Conservation (phyloP, 2,113 vertebrate species). For the Sceloporus undulatus region DNA sequence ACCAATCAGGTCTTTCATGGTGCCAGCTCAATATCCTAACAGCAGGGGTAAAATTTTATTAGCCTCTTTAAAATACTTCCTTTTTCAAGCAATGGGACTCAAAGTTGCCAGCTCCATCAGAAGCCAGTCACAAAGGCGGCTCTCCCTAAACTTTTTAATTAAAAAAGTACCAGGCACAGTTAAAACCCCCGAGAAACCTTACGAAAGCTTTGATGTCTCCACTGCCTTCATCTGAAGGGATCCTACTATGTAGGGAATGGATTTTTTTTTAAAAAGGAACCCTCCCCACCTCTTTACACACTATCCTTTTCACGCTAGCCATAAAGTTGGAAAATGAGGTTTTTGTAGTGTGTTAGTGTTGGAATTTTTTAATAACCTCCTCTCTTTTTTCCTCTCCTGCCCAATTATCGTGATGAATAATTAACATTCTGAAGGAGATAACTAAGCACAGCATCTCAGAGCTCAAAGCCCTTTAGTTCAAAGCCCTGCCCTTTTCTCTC, state of each 20-base stretch:
- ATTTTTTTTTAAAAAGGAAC: conserved; percentile 60
- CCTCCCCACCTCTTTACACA: conserved; percentile 54
- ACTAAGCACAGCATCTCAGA: conserved; percentile 80
- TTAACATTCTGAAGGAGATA: conserved; percentile 80
- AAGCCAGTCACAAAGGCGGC: conserved; percentile 66
- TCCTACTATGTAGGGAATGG: conserved; percentile 73
- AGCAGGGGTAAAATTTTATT: conserved; percentile 62
- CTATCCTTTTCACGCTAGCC: conserved; percentile 79
- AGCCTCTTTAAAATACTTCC: conserved; percentile 60
- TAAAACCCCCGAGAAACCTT: conserved; percentile 73
- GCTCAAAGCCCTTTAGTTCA: conserved; percentile 82
- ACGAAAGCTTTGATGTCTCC: conserved; percentile 76
- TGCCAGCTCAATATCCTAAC: conserved; percentile 34
- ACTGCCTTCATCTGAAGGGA: conserved; percentile 69
- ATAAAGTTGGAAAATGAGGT: conserved; percentile 71
- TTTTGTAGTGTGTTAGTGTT: conserved; percentile 69
- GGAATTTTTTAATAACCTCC: conserved; percentile 76
- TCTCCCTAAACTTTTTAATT: conserved; percentile 76
- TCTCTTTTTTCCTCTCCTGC: conserved; percentile 65
- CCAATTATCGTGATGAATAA: conserved; percentile 77
- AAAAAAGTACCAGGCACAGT: conserved; percentile 75
- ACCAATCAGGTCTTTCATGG: conserved; percentile 17
- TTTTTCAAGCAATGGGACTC: conserved; percentile 54
- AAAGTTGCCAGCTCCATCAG: conserved; percentile 59
- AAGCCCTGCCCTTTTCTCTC: conserved; percentile 80